Base-by-base conservation (phyloP, 1,140 invertebrate genomes). In the Microplitis demolitor region DNA sequence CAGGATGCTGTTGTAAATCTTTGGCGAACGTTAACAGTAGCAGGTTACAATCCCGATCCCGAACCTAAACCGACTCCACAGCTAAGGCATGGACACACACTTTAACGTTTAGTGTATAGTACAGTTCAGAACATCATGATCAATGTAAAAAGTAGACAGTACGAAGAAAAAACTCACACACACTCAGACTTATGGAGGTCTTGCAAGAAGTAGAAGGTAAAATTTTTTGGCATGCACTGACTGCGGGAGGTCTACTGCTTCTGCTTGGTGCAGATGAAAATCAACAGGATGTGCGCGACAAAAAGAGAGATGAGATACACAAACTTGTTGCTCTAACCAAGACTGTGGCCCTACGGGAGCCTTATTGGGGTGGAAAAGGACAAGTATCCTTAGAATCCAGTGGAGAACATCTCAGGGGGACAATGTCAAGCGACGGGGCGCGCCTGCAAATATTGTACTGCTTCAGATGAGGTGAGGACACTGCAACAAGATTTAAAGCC, bases 361-460 rank as follows among this genome's bases (percentile, higher is more conserved):
- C 45, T 14, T 24, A 45, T 45, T 45, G 39, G 39, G 6, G 11
- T 45, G 39, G 39, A 45, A 24, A 24, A 45, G 39, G 39, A 45
- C 37, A 61, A 35, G 71, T 14, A 58, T n/a, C 34, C 56, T 37
- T 14, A 5, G 66, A 37, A 31, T 70, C 67, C 69, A 67, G 34
- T 35, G 16, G 37, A 50, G 73, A 66, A 24, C 60, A 71, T 71
- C 66, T 74, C 54, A 31, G 39, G 50, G 34, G 33, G 37, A 74
- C 73, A 74, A 74, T 74, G 63, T 39, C 45, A 35, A 58, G 62
- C 72, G 68, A 70, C 72, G 61, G 70, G 66, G 67, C 56, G 53
- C 69, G 54, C 8, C 74, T 76, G 72, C 71, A 76, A 76, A 76
- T 76, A 76, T 76, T 76, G 71, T 76, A 62, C 74, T 71, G 71